Evolutionary conservation across 2,113 vertebrate genomes (phyloP).

Genomic region (Sciurus niger): DNA sequence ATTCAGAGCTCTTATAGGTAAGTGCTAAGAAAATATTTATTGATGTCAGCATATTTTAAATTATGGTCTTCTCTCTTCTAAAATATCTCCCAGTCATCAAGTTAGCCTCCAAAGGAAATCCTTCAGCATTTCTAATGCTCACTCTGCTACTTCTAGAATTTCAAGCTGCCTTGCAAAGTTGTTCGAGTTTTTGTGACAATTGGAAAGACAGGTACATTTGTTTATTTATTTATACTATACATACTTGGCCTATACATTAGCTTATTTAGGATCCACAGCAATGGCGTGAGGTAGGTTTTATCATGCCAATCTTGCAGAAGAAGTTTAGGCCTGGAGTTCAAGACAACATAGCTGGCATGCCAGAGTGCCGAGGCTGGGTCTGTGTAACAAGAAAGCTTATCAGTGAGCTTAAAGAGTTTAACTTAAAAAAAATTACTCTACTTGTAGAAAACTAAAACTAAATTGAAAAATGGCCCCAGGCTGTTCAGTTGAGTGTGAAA

Average conservation of each 20-base stretch:
- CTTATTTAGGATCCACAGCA: not conserved
- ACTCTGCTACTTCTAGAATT: conserved; percentile 36
- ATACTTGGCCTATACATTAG: not conserved
- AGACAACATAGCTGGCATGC: not conserved
- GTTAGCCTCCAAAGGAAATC: conserved; percentile 69
- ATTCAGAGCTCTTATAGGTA: conserved; percentile 82
- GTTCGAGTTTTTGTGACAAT: not conserved
- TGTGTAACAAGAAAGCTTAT: not conserved
- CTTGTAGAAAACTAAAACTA: not conserved
- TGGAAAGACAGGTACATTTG: not conserved
- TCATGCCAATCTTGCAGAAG: not conserved
- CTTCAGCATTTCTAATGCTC: conserved; percentile 60
- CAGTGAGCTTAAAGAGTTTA: not conserved
- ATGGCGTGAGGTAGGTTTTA: not conserved
- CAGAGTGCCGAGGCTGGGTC: no score
- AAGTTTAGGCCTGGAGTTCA: not conserved
- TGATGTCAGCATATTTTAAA: conserved; percentile 82
- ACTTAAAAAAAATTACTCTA: not conserved
- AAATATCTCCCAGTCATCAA: conserved; percentile 73
- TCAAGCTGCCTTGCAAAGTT: conserved; percentile 15
- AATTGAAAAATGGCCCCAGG: not conserved
- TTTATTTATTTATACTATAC: not conserved
- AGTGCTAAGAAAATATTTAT: conserved; percentile 86
- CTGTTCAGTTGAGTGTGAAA: conserved; percentile 15
- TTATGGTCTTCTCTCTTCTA: conserved; percentile 77